These are phyloP conservation scores for Xyliphius kryptos DNA, from an alignment of 2,113 vertebrate genomes.

Conservation along the genomic window DNA sequence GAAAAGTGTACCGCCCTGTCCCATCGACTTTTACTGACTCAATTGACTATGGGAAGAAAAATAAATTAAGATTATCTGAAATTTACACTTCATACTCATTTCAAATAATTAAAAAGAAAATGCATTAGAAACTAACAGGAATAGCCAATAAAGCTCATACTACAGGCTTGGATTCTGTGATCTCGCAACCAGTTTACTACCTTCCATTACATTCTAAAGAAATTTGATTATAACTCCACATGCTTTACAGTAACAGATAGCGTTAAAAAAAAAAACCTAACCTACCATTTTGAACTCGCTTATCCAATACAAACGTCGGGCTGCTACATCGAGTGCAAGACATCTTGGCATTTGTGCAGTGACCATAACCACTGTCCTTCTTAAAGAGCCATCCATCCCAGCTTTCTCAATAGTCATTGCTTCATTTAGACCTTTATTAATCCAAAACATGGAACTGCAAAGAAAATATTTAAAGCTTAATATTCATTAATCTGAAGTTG, in stretches of 20 bases:
- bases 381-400: slow-evolving; percentile 79
- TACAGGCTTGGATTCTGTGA: too few species aligned
- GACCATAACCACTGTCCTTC: slow-evolving; percentile 58
- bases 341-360: slow-evolving; percentile 70
- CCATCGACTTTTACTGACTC: slow-evolving; percentile 76
- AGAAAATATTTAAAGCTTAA: background rate
- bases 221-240: too few species aligned
- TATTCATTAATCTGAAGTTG: background rate
- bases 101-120: too few species aligned
- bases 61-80: background rate
- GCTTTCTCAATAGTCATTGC: slow-evolving; percentile 69
- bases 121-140: background rate
- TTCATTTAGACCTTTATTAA: slow-evolving; percentile 61
- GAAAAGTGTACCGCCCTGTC: slow-evolving; percentile 65
- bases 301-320: slow-evolving; percentile 80
- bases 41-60: slow-evolving; percentile 62
- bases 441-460: slow-evolving; percentile 79
- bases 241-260: too few species aligned
- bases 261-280: too few species aligned
- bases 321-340: slow-evolving; percentile 69
- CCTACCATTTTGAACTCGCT: slow-evolving; percentile 75
- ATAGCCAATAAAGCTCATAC: too few species aligned
- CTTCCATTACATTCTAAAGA: too few species aligned
- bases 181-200: too few species aligned
- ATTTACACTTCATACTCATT: too few species aligned